These are phyloP conservation scores for Thereuonema tuberculata DNA, from an alignment of 1,140 invertebrate species.

Conservation along the genomic window DNA sequence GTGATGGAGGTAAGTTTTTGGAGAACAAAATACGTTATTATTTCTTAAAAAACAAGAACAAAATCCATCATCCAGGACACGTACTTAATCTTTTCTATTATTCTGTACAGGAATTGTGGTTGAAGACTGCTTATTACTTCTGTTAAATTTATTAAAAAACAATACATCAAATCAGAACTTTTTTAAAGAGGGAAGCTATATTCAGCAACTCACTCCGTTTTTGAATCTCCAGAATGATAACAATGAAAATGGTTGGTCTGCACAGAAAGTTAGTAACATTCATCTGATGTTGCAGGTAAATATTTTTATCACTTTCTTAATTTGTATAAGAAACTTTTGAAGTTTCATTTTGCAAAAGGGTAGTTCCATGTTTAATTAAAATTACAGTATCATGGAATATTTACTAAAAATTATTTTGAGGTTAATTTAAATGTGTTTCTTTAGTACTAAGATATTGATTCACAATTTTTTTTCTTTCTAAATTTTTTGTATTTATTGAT, in stretches of 20 bases:
- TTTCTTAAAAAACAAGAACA: no score
- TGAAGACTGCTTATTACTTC: conserved; percentile 90
- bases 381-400: no score
- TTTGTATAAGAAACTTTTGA: not conserved
- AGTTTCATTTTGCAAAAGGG: no score
- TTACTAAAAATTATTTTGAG: no score
- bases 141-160: conserved; percentile 85
- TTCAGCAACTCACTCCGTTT: conserved; percentile 46
- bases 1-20: conserved; percentile 60
- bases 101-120: conserved; percentile 80
- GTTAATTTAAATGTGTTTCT: no score
- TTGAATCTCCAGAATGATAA: conserved; percentile 49
- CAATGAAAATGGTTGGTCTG: conserved; percentile 60
- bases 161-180: conserved; percentile 98
- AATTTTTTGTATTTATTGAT: no score
- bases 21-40: conserved; percentile 15
- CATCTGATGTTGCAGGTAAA: conserved; percentile 72
- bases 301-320: no score
- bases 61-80: conserved; percentile 98
- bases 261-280: conserved; percentile 90
- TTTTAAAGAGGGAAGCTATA: conserved; percentile 74
- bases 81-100: conserved; percentile 91
- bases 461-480: no score
- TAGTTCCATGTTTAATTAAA: no score
- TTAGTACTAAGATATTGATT: no score